Percentiles rank a stretch among this genome's conserved stretches.
phyloP scores from a whole-genome alignment of 2,113 vertebrate genomes.

The Actinemys pallida region DNA sequence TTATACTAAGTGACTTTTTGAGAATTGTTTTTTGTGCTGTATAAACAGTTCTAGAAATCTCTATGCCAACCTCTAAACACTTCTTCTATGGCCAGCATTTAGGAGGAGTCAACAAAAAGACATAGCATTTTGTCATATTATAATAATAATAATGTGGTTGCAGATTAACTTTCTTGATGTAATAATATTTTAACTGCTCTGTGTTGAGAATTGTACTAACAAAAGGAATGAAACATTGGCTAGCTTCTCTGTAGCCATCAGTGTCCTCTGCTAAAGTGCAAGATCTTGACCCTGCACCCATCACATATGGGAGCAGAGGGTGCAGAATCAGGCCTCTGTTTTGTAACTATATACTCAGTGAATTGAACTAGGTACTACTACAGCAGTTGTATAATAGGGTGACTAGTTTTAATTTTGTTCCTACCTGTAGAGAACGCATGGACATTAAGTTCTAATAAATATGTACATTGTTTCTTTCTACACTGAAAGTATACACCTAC shows the following conservation, averaged over 20 bases:
- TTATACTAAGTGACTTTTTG: neutral
- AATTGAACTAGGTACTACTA: neutral
- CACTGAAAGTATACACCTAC: neutral
- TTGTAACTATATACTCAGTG: neutral
- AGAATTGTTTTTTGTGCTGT: neutral
- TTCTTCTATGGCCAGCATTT: neutral
- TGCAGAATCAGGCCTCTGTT: neutral
- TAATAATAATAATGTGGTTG: neutral
- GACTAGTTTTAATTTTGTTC: neutral
- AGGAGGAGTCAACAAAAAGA: neutral
- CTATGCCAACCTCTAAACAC: neutral
- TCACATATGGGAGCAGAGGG: neutral
- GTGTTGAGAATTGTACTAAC: neutral
- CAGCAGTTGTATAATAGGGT: neutral
- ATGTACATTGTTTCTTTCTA: rapidly evolving
- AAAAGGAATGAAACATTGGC: neutral
- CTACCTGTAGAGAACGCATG: neutral
- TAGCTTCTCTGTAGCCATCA: neutral
- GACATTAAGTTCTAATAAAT: neutral
- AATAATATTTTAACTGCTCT: neutral
- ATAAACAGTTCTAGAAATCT: neutral
- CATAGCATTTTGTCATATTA: neutral
- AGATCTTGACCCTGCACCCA: neutral
- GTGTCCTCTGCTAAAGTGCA: neutral
- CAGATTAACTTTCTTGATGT: neutral